phyloP scores from a whole-genome alignment of 2,797 vertebrate species.

The Tokudaia tokunoshimensis region DNA sequence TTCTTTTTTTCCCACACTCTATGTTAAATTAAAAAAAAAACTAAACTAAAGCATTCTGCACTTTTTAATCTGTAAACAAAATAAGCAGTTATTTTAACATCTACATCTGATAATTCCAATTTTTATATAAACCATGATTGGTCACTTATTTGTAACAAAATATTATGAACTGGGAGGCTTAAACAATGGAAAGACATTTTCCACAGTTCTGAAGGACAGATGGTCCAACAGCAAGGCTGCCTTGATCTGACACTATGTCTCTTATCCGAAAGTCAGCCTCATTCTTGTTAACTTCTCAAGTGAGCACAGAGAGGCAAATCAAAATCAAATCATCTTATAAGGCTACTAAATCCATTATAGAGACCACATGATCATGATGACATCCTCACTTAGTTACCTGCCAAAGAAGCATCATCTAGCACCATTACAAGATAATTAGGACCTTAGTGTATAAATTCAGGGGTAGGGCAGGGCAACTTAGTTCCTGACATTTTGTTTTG shows the following conservation, averaged over 20 bases:
- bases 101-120: neutral
- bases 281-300: neutral
- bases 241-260: neutral
- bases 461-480: neutral
- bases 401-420: neutral
- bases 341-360: neutral
- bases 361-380: neutral
- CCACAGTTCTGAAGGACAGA: neutral
- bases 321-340: neutral
- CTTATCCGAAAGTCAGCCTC: neutral
- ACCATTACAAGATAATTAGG: neutral
- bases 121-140: neutral
- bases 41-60: neutral
- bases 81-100: neutral
- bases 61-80: constrained; percentile 16
- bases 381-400: neutral
- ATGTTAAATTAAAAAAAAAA: neutral
- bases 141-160: neutral
- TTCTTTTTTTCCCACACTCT: neutral
- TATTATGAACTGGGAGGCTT: neutral
- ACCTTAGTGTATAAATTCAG: neutral
- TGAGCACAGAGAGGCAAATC: neutral
- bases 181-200: neutral
- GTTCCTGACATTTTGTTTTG: neutral
- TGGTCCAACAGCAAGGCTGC: neutral